These are phyloP conservation scores for Adrianichthys oophorus DNA, from an alignment of 2,797 vertebrate genomes.

Conservation along the genomic window DNA sequence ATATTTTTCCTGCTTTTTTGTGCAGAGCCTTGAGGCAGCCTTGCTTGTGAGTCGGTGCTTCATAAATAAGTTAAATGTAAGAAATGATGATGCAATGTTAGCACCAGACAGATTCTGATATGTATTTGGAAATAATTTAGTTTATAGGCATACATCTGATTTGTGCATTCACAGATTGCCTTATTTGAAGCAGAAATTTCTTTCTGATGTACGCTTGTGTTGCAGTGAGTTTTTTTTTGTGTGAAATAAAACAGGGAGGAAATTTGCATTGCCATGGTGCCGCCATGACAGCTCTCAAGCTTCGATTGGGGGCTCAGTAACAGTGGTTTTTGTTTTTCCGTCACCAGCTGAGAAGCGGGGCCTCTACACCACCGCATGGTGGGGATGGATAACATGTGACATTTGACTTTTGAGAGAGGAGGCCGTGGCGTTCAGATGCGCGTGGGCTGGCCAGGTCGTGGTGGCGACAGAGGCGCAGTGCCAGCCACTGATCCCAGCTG, in stretches of 20 bases:
- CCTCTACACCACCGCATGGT: slow-evolving; percentile 40
- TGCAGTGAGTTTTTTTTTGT: background rate
- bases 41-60: too few relatives aligned
- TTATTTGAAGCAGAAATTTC: background rate
- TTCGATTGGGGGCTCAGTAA: slow-evolving; percentile 39
- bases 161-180: too few relatives aligned
- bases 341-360: slow-evolving; percentile 37
- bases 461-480: slow-evolving; percentile 57
- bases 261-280: slow-evolving; percentile 36
- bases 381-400: slow-evolving; percentile 74
- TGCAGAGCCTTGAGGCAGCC: too few relatives aligned
- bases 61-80: too few relatives aligned
- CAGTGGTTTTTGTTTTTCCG: slow-evolving; percentile 67
- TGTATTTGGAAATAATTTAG: too few relatives aligned
- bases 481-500: slow-evolving; percentile 70
- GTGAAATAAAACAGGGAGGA: slow-evolving; percentile 23
- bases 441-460: slow-evolving; percentile 41
- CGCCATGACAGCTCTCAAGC: slow-evolving; percentile 27
- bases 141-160: too few relatives aligned
- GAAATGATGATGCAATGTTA: too few relatives aligned
- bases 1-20: too few relatives aligned
- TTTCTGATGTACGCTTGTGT: background rate
- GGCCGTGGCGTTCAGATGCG: slow-evolving; percentile 56
- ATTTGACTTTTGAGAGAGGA: slow-evolving; percentile 78
- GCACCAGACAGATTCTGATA: too few relatives aligned